Percentiles rank a stretch among this genome's conserved stretches.
Conservation (phyloP, 1,140 invertebrate genomes). For the Solen grandis region DNA sequence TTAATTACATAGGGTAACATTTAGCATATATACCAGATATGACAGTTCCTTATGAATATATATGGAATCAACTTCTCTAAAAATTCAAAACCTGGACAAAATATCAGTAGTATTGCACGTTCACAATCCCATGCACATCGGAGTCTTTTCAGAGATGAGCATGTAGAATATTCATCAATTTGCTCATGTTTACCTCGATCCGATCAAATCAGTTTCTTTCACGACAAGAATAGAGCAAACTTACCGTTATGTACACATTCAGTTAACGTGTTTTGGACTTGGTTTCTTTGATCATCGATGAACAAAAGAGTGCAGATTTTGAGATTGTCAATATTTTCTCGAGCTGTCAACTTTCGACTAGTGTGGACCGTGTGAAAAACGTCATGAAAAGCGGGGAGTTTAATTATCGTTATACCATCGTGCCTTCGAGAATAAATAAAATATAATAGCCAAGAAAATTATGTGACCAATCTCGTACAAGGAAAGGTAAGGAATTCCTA, state of each 20-base stretch:
- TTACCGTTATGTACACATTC: not conserved
- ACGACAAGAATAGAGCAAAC: too few species aligned
- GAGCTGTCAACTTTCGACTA: not conserved
- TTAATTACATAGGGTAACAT: too few species aligned
- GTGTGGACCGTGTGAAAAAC: not conserved
- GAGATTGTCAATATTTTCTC: not conserved
- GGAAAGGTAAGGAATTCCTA: not conserved
- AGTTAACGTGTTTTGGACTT: not conserved
- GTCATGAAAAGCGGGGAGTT: not conserved
- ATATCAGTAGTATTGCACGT: too few species aligned
- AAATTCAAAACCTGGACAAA: too few species aligned
- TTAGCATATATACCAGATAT: too few species aligned
- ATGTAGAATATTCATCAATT: too few species aligned
- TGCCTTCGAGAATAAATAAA: not conserved
- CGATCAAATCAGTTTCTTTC: too few species aligned
- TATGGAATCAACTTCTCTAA: too few species aligned
- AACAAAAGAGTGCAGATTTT: not conserved
- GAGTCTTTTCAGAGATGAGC: too few species aligned
- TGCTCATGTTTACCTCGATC: too few species aligned
- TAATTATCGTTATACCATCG: not conserved
- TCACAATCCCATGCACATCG: too few species aligned
- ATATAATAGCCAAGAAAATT: not conserved
- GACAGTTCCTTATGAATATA: too few species aligned
- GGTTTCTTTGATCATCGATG: not conserved
- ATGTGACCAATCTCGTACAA: not conserved